A percentile compares a stretch with the other conserved stretches of the same genome.
Evolutionary conservation across 2,888 invertebrate genomes (phyloP).

Genomic region (Emesis castigata): DNA sequence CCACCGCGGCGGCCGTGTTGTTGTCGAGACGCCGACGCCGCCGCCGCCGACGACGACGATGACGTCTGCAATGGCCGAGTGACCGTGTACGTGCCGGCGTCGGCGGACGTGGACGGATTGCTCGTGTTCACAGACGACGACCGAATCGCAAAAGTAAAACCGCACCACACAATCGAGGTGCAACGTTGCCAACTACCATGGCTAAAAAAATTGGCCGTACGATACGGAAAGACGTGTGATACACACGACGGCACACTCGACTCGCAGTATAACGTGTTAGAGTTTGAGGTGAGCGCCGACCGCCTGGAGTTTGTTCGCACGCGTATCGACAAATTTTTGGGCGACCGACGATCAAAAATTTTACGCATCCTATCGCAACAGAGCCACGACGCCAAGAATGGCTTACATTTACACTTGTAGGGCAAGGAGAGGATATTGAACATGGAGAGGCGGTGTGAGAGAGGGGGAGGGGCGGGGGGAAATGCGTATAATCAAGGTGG

Average conservation of each 20-base stretch:
- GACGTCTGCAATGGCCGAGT: not conserved
- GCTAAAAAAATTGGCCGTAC: not conserved
- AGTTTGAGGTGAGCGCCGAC: not conserved
- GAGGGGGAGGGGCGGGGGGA: too few species aligned
- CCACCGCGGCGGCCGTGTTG: not conserved
- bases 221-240: not conserved
- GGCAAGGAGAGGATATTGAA: too few species aligned
- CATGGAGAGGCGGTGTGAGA: not conserved
- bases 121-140: not conserved
- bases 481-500: not conserved
- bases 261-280: not conserved
- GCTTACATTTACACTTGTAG: conserved; percentile 1
- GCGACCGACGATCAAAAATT: not conserved
- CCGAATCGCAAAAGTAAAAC: not conserved
- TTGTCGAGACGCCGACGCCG: not conserved
- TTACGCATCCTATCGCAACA: not conserved
- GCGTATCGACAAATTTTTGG: not conserved
- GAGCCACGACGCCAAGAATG: not conserved
- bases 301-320: not conserved
- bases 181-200: not conserved
- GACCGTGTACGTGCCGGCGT: not conserved
- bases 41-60: too few species aligned
- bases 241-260: not conserved
- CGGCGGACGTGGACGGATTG: not conserved
- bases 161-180: not conserved